Base-by-base conservation (phyloP, 2,113 vertebrate genomes). In the Poeciliopsis turrubarensis region DNA sequence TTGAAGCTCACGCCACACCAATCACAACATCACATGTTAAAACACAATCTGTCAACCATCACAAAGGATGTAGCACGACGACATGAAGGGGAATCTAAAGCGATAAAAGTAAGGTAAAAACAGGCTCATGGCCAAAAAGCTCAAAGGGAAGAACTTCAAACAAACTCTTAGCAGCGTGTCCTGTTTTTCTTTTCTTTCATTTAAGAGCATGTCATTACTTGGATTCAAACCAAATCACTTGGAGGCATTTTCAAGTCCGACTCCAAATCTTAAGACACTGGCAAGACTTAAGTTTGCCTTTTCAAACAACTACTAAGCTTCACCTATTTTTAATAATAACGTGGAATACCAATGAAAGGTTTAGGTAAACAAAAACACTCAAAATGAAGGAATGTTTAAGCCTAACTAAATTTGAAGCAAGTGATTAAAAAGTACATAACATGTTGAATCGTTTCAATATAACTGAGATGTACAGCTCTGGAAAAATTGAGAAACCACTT, bases 201-300 rank as follows among this genome's bases (percentile, higher is more conserved):
- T n/a, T n/a, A 11, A 77, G n/a, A 51, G 69, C 78, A 80, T 83
- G 90, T 89, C 92, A 89, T 85, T 85, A 84, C 81, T 89, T 91
- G 87, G 89, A 93, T 85, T 87, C 72, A 15, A 80, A 90, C 77
- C 77, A 78, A 60, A 79, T 90, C 87, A 76, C 80, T 67, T 72
- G 83, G 87, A 83, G 80, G 82, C 89, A 87, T 89, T 89, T 91
- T 89, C 51, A 89, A 85, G 86, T 89, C 80, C 77, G 87, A 84
- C 84, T 89, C 80, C 77, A 47, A 80, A 81, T 91, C 79, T 85
- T 76, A 74, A 29, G 67, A 85, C 81, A 89, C 84, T 88, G 84
- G 80, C 25, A 47, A 64, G 77, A 77, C 79, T 78, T 75, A 87
- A 29, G 77, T 70, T 70, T 74, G 86, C 68, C 75, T 87, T 82